A percentile compares a stretch with the other conserved stretches of the same genome.
phyloP scores from a whole-genome alignment of 2,888 invertebrate species.

The Drosophila vallismaia region DNA sequence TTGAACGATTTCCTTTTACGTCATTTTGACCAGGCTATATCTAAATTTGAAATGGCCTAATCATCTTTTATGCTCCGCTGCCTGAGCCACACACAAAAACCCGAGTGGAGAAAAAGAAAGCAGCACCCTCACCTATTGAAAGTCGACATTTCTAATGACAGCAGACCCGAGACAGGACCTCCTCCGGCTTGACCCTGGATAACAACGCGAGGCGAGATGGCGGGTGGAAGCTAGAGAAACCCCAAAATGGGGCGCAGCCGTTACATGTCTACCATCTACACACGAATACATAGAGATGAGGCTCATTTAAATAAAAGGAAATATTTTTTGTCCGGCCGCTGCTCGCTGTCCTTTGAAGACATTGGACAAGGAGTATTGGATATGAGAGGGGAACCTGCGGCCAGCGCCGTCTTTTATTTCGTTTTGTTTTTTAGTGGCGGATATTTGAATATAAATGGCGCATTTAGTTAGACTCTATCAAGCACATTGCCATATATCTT shows the following conservation, averaged over 20 bases:
- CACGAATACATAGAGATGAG: conserved; percentile 49
- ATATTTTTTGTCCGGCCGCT: conserved; percentile 68
- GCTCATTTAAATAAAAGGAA: conserved; percentile 79
- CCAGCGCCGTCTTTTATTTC: conserved; percentile 63
- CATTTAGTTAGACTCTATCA: conserved; percentile 81
- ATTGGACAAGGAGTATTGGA: conserved; percentile 6
- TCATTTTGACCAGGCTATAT: conserved; percentile 51
- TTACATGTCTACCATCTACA: conserved; percentile 61
- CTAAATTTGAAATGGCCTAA: conserved; percentile 69
- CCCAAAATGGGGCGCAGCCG: conserved; percentile 53
- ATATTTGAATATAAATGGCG: conserved; percentile 80
- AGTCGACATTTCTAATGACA: conserved; percentile 66
- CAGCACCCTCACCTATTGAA: conserved; percentile 65
- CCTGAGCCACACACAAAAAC: conserved; percentile 28
- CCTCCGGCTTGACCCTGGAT: conserved; percentile 35
- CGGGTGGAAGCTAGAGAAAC: conserved; percentile 19
- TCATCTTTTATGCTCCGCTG: conserved; percentile 69
- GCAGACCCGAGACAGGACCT: conserved; percentile 4
- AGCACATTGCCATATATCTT: conserved; percentile 77
- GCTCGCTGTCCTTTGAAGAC: conserved; percentile 56
- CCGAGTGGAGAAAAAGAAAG: conserved; percentile 3
- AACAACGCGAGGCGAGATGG: conserved; percentile 19
- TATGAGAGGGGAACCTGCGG: conserved; percentile 48
- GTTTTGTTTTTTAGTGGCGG: conserved; percentile 75
- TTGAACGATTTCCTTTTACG: conserved; percentile 56